These are phyloP conservation scores for Chaitophorus viminalis DNA, from an alignment of 2,888 invertebrate genomes.

Conservation along the genomic window DNA sequence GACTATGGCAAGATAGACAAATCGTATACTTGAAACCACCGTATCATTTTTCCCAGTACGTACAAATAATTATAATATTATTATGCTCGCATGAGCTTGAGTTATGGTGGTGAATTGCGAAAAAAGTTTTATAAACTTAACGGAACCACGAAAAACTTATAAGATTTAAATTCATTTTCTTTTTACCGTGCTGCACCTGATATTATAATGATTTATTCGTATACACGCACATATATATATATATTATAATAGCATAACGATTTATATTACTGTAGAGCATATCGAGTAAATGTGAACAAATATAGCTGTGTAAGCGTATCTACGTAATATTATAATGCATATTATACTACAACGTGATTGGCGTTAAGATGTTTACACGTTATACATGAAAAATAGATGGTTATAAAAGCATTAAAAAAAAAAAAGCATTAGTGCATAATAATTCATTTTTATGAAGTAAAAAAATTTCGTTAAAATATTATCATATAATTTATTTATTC, in stretches of 20 bases:
- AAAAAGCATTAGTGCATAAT: background rate
- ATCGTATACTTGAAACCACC: background rate
- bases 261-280: too few relatives aligned
- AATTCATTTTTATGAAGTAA: background rate
- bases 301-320: background rate
- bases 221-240: too few relatives aligned
- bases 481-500: background rate
- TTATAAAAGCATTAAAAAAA: background rate
- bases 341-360: background rate
- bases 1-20: background rate
- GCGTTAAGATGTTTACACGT: background rate
- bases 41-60: background rate
- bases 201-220: too few relatives aligned
- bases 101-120: too few relatives aligned
- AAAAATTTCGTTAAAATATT: background rate
- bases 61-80: too few relatives aligned
- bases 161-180: too few relatives aligned
- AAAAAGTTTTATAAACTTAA: too few relatives aligned
- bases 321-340: background rate
- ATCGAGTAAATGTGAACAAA: background rate
- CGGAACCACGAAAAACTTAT: too few relatives aligned
- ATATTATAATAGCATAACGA: too few relatives aligned
- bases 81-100: too few relatives aligned
- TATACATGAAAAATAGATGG: background rate
- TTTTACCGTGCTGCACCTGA: too few relatives aligned